These are phyloP conservation scores for Naja naja DNA, from an alignment of 2,113 vertebrate species.

Conservation along the genomic window DNA sequence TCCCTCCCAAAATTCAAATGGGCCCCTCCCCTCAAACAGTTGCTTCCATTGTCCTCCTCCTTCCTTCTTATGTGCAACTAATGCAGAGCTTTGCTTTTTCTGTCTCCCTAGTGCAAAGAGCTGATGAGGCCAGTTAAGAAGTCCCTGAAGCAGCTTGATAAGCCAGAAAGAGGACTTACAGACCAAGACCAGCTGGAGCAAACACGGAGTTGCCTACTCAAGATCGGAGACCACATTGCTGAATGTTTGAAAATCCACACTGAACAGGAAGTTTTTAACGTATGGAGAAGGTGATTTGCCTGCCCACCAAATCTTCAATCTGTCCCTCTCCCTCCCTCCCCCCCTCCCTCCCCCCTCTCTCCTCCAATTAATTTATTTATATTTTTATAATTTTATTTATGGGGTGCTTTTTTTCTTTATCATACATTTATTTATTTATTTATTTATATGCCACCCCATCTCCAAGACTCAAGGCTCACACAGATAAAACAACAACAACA, in stretches of 20 bases:
- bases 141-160: slow-evolving; percentile 95
- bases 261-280: slow-evolving; percentile 90
- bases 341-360: too few relatives aligned
- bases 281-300: slow-evolving; percentile 85
- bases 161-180: slow-evolving; percentile 90
- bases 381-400: too few relatives aligned
- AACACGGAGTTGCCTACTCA: slow-evolving; percentile 91
- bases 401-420: too few relatives aligned
- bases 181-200: slow-evolving; percentile 97
- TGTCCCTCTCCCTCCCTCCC: too few relatives aligned
- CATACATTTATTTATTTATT: too few relatives aligned
- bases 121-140: slow-evolving; percentile 97
- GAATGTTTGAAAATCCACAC: slow-evolving; percentile 96
- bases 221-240: slow-evolving; percentile 95
- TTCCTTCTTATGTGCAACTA: too few relatives aligned
- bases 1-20: not conserved
- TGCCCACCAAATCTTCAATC: not conserved
- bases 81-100: slow-evolving; percentile 3
- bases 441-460: too few relatives aligned
- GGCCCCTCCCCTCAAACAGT: not conserved
- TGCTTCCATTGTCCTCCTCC: not conserved
- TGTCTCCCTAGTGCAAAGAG: slow-evolving; percentile 87
- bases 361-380: too few relatives aligned
- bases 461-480: too few relatives aligned
- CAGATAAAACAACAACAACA: too few relatives aligned